Evolutionary conservation across 2,888 invertebrate species (phyloP).

Genomic region (Criorhina ranunculi): DNA sequence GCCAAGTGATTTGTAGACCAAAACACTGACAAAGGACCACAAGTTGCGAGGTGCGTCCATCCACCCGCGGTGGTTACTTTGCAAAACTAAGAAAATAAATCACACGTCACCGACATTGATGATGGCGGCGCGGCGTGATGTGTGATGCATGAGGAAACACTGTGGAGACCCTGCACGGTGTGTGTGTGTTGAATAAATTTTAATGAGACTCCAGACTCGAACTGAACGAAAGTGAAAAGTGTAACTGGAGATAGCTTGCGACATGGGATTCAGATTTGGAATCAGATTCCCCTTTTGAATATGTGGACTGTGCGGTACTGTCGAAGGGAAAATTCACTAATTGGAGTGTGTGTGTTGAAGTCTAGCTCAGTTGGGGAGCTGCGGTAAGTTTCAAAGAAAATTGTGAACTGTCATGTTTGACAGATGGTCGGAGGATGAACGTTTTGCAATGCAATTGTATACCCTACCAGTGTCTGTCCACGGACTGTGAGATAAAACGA

Average conservation of each 20-base stretch:
- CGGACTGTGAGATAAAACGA: too few relatives aligned
- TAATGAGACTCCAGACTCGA: slow-evolving; percentile 52
- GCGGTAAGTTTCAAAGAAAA: slow-evolving; percentile 51
- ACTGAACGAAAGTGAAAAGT: slow-evolving; percentile 69
- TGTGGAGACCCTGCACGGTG: slow-evolving; percentile 4
- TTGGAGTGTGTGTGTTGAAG: slow-evolving; percentile 51
- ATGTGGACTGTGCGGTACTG: slow-evolving; percentile 29
- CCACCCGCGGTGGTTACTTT: slow-evolving; percentile 57
- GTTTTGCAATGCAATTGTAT: slow-evolving; percentile 1
- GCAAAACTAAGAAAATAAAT: slow-evolving; percentile 58
- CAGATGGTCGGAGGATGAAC: neutral
- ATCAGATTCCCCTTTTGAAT: slow-evolving; percentile 16
- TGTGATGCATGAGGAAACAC: slow-evolving; percentile 36
- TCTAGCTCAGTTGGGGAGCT: slow-evolving; percentile 46
- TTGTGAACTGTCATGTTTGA: neutral
- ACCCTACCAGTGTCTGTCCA: too few relatives aligned
- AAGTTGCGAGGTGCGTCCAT: slow-evolving; percentile 40
- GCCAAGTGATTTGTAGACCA: slow-evolving; percentile 16
- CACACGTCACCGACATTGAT: slow-evolving; percentile 46
- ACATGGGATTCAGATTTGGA: slow-evolving; percentile 20
- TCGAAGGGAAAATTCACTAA: slow-evolving; percentile 23
- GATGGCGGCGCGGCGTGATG: slow-evolving; percentile 49
- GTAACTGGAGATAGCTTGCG: slow-evolving; percentile 50
- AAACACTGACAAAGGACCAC: slow-evolving; percentile 54
- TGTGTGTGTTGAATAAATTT: slow-evolving; percentile 56